A percentile compares a stretch with the other conserved stretches of the same genome.
These are phyloP conservation scores for Dromaius novaehollandiae DNA, from an alignment of 2,113 vertebrate genomes.

Conservation along the genomic window DNA sequence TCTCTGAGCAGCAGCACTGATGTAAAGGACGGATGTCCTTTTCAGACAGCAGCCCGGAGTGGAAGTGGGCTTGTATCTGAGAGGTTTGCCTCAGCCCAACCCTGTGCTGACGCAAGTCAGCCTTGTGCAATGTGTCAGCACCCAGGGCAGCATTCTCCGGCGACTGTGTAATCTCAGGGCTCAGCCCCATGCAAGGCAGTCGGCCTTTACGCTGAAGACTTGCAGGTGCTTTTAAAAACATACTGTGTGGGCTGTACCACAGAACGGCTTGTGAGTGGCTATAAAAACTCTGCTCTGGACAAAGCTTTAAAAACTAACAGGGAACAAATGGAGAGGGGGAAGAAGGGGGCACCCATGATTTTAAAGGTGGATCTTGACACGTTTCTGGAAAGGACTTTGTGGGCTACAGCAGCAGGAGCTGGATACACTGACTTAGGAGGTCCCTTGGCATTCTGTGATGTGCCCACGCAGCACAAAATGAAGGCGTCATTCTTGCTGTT, in stretches of 20 bases:
- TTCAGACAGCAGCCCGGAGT: background rate
- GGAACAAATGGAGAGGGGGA: fast-evolving
- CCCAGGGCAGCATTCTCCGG: background rate
- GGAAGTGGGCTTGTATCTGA: background rate
- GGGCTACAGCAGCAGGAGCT: background rate
- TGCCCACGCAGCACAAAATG: background rate
- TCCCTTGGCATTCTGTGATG: background rate
- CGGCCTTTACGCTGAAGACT: background rate
- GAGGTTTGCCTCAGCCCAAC: background rate
- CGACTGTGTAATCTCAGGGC: background rate
- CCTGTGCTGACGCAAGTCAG: background rate
- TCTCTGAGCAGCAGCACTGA: background rate
- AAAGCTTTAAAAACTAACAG: background rate
- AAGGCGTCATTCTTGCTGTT: background rate
- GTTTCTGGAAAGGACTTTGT: background rate
- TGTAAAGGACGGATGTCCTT: background rate
- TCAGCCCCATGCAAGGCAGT: background rate
- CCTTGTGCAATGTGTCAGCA: background rate
- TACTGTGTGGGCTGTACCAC: background rate
- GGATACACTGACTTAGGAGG: background rate
- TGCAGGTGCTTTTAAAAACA: background rate
- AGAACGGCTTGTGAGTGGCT: fast-evolving
- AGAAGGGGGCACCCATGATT: background rate
- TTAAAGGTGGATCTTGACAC: background rate
- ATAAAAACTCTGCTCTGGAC: background rate